A percentile compares a stretch with the other conserved stretches of the same genome.
phyloP scores from a whole-genome alignment of 2,113 vertebrate genomes.

The Indicator maculatus region DNA sequence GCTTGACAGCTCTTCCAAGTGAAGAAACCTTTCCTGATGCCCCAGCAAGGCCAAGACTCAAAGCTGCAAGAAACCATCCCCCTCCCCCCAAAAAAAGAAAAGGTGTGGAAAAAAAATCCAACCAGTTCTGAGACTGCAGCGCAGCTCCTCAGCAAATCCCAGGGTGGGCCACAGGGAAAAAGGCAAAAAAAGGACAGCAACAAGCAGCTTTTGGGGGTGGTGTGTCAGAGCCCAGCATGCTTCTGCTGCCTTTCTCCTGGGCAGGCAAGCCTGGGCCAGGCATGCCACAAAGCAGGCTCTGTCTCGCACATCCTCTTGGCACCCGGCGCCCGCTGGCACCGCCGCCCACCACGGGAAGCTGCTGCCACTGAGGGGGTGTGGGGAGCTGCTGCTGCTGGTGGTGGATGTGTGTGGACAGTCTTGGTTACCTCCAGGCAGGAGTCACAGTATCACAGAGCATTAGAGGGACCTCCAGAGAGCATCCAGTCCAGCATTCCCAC shows the following conservation, averaged over 20 bases:
- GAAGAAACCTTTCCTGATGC: too few relatives aligned
- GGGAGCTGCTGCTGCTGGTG: too few relatives aligned
- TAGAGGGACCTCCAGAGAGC: too few relatives aligned
- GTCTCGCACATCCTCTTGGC: neutral
- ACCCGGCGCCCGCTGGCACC: rapidly evolving
- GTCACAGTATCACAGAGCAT: neutral
- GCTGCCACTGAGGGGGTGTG: neutral
- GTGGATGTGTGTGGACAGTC: rapidly evolving
- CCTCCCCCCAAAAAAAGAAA: too few relatives aligned
- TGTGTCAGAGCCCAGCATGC: neutral
- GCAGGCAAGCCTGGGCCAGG: neutral
- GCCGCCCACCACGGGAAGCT: neutral
- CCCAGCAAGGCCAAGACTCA: too few relatives aligned
- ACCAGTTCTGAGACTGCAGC: neutral
- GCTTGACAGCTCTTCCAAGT: too few relatives aligned
- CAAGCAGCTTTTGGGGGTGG: rapidly evolving
- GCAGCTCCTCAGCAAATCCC: neutral
- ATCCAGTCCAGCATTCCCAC: too few relatives aligned
- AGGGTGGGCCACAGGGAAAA: neutral
- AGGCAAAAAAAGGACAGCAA: neutral
- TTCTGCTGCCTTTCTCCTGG: neutral
- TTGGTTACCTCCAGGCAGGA: neutral
- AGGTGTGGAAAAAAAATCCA: too few relatives aligned
- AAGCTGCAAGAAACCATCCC: too few relatives aligned
- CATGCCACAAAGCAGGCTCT: neutral